phyloP scores from a whole-genome alignment of 2,113 vertebrate species.

The Leptocoma aspasia region DNA sequence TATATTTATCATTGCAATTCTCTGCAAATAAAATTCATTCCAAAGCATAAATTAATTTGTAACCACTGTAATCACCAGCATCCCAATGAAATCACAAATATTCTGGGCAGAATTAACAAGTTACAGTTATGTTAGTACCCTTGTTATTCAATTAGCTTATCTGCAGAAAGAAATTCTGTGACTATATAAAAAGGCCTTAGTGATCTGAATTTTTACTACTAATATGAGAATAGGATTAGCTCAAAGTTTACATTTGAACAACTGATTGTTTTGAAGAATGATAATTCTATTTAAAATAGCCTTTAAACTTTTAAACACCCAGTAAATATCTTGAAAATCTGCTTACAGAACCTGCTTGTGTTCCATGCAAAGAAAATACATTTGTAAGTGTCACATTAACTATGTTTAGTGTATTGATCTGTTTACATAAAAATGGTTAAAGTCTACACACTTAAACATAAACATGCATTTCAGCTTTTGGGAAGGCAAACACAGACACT shows the following conservation, averaged over 20 bases:
- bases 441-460: background rate
- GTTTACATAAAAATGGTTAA: background rate
- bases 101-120: constrained; percentile 11
- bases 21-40: background rate
- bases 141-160: background rate
- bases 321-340: background rate
- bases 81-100: constrained; percentile 25
- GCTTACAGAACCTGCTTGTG: background rate
- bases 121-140: background rate
- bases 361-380: background rate
- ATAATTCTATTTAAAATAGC: background rate
- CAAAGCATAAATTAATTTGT: constrained; percentile 31
- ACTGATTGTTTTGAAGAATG: background rate
- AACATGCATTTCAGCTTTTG: background rate
- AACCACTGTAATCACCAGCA: background rate
- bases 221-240: background rate
- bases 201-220: background rate
- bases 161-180: background rate
- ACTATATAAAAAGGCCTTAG: background rate
- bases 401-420: background rate
- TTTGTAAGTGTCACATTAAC: background rate
- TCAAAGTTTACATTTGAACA: background rate
- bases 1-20: background rate
- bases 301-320: background rate
- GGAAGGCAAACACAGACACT: background rate